Evolutionary conservation across 2,888 invertebrate species (phyloP).

Genomic region (Ochropleura leucogaster): DNA sequence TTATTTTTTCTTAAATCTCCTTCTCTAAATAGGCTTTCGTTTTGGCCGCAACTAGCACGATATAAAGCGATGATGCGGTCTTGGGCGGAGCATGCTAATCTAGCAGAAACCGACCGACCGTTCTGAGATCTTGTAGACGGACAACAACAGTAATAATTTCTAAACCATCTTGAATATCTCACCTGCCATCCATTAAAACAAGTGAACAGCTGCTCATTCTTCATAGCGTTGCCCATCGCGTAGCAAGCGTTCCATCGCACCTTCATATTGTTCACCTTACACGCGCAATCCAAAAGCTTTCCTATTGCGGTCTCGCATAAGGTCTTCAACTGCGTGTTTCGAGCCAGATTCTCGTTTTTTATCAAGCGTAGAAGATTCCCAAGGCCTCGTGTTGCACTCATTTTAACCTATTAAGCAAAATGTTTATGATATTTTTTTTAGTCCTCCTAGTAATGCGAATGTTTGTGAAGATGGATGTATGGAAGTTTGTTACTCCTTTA

Average conservation of each 20-base stretch:
- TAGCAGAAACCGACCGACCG: no score
- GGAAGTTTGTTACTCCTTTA: no score
- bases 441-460: no score
- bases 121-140: neutral
- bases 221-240: constrained; percentile 95
- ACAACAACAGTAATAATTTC: neutral
- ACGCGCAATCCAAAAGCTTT: constrained; percentile 93
- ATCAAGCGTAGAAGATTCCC: constrained; percentile 94
- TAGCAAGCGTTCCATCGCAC: constrained; percentile 98
- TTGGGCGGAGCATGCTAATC: no score
- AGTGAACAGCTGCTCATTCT: constrained; percentile 89
- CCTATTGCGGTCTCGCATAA: constrained; percentile 91
- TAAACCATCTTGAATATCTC: constrained; percentile 16
- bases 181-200: constrained; percentile 90
- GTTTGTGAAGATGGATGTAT: no score
- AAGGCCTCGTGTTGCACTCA: constrained; percentile 95
- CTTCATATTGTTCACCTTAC: constrained; percentile 94
- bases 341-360: constrained; percentile 85
- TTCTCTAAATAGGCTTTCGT: no score
- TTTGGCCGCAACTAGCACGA: no score
- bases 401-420: constrained; percentile 86
- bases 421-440: constrained; percentile 1
- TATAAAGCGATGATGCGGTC: no score
- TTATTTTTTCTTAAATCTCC: no score
- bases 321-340: constrained; percentile 86